Conservation (phyloP, 2,797 vertebrate genomes). For the Artibeus jamaicensis region DNA sequence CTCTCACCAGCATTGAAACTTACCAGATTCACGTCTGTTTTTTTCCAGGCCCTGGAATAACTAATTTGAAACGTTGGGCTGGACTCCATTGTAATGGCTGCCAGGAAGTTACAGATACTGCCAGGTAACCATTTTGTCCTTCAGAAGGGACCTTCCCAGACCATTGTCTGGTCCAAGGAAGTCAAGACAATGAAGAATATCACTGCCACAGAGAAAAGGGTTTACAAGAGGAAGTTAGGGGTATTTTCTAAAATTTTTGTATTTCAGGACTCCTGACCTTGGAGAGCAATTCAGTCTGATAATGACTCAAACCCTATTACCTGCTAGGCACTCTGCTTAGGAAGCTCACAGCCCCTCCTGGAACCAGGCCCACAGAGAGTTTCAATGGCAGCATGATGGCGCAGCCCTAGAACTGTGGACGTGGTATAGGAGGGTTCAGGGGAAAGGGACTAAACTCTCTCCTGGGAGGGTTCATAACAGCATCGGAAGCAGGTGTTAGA, state of each 20-base stretch:
- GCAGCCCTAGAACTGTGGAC: neutral
- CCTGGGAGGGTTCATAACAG: accelerated
- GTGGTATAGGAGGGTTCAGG: neutral
- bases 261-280: neutral
- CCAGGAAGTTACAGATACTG: neutral
- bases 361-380: neutral
- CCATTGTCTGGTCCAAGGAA: neutral
- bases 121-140: neutral
- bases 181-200: neutral
- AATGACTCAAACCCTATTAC: neutral
- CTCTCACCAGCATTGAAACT: neutral
- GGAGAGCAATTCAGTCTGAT: neutral
- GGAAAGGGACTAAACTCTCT: neutral
- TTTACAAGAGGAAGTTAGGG: too few relatives aligned
- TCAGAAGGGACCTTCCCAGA: neutral
- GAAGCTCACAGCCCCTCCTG: neutral
- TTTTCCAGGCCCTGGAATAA: neutral
- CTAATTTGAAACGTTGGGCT: neutral
- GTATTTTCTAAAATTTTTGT: neutral
- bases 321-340: neutral
- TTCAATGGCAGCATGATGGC: neutral
- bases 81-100: neutral
- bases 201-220: neutral
- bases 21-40: neutral
- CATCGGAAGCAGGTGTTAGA: neutral